Percentiles rank a stretch among this genome's conserved stretches.
These are phyloP conservation scores for Staurois parvus DNA, from an alignment of 2,797 vertebrate species.

Conservation along the genomic window DNA sequence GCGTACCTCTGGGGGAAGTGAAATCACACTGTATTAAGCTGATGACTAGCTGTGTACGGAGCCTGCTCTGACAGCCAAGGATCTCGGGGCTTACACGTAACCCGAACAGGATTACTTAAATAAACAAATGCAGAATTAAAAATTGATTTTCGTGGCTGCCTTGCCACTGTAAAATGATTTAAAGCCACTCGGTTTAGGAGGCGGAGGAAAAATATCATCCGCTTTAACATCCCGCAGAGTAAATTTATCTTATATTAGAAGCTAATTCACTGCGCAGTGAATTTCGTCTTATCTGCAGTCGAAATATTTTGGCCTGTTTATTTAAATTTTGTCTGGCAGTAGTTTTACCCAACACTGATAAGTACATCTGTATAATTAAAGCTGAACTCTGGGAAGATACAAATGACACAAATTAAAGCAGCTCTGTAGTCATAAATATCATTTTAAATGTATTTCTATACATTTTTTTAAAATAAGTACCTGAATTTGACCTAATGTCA, in stretches of 20 bases:
- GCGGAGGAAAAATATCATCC: constrained; percentile 20
- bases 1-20: constrained; percentile 50
- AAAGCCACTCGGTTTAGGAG: constrained; percentile 35
- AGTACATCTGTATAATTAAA: neutral
- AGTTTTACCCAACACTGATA: constrained; percentile 4
- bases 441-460: too few species aligned
- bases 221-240: constrained; percentile 28
- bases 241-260: constrained; percentile 36
- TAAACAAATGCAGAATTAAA: constrained; percentile 62
- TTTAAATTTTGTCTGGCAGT: constrained; percentile 10
- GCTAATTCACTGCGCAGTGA: constrained; percentile 38
- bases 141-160: constrained; percentile 57
- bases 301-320: constrained; percentile 34
- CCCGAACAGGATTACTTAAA: constrained; percentile 59
- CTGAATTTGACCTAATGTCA: too few species aligned
- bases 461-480: too few species aligned
- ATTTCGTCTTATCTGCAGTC: constrained; percentile 4
- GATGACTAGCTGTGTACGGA: constrained; percentile 43
- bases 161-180: constrained; percentile 57
- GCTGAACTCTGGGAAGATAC: neutral
- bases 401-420: neutral
- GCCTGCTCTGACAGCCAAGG: constrained; percentile 43
- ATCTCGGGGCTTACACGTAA: constrained; percentile 49
- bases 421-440: too few species aligned
- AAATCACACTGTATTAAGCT: constrained; percentile 57